Evolutionary conservation across 2,113 vertebrate genomes (phyloP), one percentile per base, ranked within the genome.

Genomic region (Dendrocopos noguchii): DNA sequence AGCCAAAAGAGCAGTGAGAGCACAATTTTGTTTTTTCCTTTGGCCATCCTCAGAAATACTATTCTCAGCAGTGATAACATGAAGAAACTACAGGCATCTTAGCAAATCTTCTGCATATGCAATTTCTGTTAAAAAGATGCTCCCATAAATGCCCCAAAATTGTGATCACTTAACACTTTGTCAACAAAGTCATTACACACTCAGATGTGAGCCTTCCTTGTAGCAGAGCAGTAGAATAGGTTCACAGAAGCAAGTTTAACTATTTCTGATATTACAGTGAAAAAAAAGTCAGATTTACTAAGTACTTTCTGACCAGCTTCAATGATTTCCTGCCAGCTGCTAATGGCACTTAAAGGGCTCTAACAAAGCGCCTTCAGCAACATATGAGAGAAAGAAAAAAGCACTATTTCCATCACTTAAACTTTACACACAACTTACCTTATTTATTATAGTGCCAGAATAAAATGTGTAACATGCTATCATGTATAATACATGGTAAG

Each of bases 401-500:
- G 50, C 64, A 67, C 64, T 87, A 82, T 19, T 92, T n/a, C 50
- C 3, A 4, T 55, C 81, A 33, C 66, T 88, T 78, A 81, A 92
- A 86, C 77, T 76, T 84, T 80, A 67, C 65, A 66, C 36, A 79
- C n/a, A 86, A 73, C 44, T 65, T 91, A 36, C 64, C 80, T 94
- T 84, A 93, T 77, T 87, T 88, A 46, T 81, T 72, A 80, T 67
- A 76, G 66, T 70, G 31, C 6, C 8, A 84, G 92, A 95, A 84
- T 87, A 93, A 94, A 91, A 84, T 36, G 56, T 77, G 55, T 94
- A 95, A 84, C 87, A 92, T 90, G 74, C 75, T 70, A 64, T 87
- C 68, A 85, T 80, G 87, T 93, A 87, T 96, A 96, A 77, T 79
- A 93, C 82, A 83, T 78, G 59, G 79, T 68, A 97, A 75, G 73